Percentiles rank a stretch among this genome's conserved stretches.
These are phyloP conservation scores for Argya squamiceps DNA, from an alignment of 2,797 vertebrate genomes.

Conservation along the genomic window DNA sequence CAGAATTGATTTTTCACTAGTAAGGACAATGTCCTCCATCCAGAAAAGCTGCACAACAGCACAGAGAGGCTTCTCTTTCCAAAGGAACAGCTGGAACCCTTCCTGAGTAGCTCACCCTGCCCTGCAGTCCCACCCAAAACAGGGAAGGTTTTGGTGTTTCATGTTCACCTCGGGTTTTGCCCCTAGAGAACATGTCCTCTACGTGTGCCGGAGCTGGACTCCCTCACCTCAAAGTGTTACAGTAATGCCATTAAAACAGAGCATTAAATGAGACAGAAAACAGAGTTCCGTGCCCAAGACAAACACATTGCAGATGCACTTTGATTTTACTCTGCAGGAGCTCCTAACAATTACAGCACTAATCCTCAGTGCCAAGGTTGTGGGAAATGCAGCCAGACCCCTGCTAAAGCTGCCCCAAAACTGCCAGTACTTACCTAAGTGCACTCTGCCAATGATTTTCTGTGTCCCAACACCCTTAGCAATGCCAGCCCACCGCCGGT, in stretches of 20 bases:
- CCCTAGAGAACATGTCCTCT: not conserved
- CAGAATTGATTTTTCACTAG: not conserved
- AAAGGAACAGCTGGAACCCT: not conserved
- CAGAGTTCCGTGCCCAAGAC: not conserved
- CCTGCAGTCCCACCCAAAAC: not conserved
- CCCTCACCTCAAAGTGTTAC: not conserved
- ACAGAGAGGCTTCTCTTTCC: not conserved
- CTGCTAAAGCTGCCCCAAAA: not conserved
- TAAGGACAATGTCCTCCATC: not conserved
- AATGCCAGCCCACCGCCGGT: constrained; percentile 96
- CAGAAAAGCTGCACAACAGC: not conserved
- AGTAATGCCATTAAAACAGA: not conserved
- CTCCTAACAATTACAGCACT: not conserved
- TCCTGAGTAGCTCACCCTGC: not conserved
- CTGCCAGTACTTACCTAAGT: constrained; percentile 83
- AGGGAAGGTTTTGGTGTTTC: not conserved
- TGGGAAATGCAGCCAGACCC: not conserved
- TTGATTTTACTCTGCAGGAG: not conserved
- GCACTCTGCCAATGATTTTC: constrained; percentile 97
- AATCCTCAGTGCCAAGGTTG: not conserved
- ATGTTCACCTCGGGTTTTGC: rapidly evolving
- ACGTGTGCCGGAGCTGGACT: not conserved
- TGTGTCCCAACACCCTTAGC: constrained; percentile 98
- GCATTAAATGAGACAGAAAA: not conserved
- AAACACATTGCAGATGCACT: not conserved